Base-by-base conservation (phyloP, 2,797 vertebrate genomes). In the Sciaenops ocellatus region DNA sequence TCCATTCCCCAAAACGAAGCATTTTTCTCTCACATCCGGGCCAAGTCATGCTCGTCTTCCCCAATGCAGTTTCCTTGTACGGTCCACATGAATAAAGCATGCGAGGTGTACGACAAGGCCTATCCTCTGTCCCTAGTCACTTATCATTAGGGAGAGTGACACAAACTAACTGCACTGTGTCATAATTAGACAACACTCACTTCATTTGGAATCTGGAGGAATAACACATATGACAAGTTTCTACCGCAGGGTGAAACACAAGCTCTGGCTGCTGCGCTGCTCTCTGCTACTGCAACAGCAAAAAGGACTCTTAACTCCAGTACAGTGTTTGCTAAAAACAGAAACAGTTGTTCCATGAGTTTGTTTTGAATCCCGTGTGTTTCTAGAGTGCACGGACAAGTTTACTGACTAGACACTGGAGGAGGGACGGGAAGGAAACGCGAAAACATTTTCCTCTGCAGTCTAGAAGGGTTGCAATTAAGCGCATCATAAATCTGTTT, bases 31-130 rank as follows among this genome's bases (percentile, higher is more conserved):
- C 55, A 56, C 72, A 75, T 66, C 42, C 8, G 26, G 51, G n/a
- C 78, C 34, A 74, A 82, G 86, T 57, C 44, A 12, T 8, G 20
- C 74, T 69, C 1, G 47, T 80, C 75, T 81, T 47, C 77, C 73
- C 72, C 86, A 48, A 87, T 93, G 90, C 89, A 90, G 88, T 91
- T 93, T 91, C 86, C 84, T 90, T 91, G 86, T 93, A 84, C 61
- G 69, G 79, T 50, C 24, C 3, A 52, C 85, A 93, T 94, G 83
- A 95, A 93, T 95, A 94, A 93, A 85, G 85, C 82, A 93, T 90
- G 78, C 20, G 48, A 78, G 73, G 65, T 89, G 89, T 88, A 83
- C 56, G 61, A 92, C 87, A 79, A 75, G 86, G 73, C 82, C 82
- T 78, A 79, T 91, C 79, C 89, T 86, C 91, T 80, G 87, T 83